A percentile compares a stretch with the other conserved stretches of the same genome.
phyloP scores from a whole-genome alignment of 2,113 vertebrate genomes.

The Pardalotus punctatus region DNA sequence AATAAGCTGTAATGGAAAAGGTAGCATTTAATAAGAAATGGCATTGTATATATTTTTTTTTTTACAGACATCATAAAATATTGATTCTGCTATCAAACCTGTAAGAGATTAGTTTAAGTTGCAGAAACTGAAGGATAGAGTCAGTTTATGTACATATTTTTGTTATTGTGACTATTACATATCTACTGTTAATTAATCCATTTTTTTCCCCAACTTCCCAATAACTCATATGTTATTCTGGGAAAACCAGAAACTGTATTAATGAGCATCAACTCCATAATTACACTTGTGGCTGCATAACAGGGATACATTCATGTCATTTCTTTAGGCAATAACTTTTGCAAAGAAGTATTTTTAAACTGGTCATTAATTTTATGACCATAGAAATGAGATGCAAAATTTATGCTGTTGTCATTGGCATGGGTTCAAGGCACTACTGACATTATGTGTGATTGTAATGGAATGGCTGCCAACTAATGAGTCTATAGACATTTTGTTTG shows the following conservation, averaged over 20 bases:
- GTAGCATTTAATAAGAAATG: constrained; percentile 49
- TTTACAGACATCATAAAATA: background rate
- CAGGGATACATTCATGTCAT: constrained; percentile 77
- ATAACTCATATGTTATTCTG: constrained; percentile 71
- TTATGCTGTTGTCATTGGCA: constrained; percentile 86
- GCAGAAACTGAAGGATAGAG: constrained; percentile 31
- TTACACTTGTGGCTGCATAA: constrained; percentile 76
- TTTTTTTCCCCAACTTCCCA: constrained; percentile 37
- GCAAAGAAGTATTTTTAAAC: constrained; percentile 85
- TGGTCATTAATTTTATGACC: constrained; percentile 87
- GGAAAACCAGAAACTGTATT: constrained; percentile 73
- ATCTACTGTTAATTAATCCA: constrained; percentile 69
- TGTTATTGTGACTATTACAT: constrained; percentile 57
- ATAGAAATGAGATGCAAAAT: constrained; percentile 83
- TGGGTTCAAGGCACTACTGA: constrained; percentile 78
- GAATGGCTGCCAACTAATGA: constrained; percentile 83
- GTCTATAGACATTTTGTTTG: constrained; percentile 79
- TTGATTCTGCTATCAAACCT: constrained; percentile 44
- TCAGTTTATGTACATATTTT: background rate
- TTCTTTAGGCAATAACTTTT: constrained; percentile 80
- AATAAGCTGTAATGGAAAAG: constrained; percentile 51
- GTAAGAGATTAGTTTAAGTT: constrained; percentile 34
- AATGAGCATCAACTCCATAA: constrained; percentile 77
- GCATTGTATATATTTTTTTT: background rate
- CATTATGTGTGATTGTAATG: constrained; percentile 81